Percentiles rank a stretch among this genome's conserved stretches.
Evolutionary conservation across 2,113 vertebrate species (phyloP).

Genomic region (Corapipo altera): DNA sequence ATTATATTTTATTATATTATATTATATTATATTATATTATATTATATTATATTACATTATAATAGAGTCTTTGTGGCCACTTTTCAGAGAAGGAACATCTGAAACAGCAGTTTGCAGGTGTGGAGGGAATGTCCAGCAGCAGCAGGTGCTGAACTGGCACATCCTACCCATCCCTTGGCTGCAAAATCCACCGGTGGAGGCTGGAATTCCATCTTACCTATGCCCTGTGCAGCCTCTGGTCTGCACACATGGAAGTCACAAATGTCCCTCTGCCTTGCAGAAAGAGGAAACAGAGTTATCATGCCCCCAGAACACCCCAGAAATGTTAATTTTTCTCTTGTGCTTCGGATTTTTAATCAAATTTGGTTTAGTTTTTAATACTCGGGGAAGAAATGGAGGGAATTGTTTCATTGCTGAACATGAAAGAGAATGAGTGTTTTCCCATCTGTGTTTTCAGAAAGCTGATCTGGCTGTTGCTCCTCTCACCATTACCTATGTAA

Average conservation of each 20-base stretch:
- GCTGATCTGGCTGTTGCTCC: slow-evolving; percentile 97
- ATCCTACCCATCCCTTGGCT: background rate
- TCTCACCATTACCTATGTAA: slow-evolving; percentile 95
- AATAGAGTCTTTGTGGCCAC: background rate
- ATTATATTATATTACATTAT: background rate
- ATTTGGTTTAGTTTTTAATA: background rate
- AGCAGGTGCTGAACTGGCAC: background rate
- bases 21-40: background rate
- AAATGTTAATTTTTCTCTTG: background rate
- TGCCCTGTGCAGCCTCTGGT: background rate
- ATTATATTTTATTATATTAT: background rate
- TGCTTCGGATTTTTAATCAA: background rate
- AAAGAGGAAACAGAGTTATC: background rate
- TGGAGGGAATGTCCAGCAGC: no score
- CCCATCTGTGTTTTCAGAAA: slow-evolving; percentile 77
- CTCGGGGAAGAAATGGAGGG: background rate
- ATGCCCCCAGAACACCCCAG: background rate
- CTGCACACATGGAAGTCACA: background rate
- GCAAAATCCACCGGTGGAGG: background rate
- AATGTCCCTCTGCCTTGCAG: no score
- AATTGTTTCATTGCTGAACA: background rate
- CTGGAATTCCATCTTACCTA: background rate
- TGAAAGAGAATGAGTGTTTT: background rate
- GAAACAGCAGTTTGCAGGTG: background rate
- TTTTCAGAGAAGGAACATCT: background rate